These are phyloP conservation scores for Turnix velox DNA, from an alignment of 2,113 vertebrate genomes.

Conservation along the genomic window DNA sequence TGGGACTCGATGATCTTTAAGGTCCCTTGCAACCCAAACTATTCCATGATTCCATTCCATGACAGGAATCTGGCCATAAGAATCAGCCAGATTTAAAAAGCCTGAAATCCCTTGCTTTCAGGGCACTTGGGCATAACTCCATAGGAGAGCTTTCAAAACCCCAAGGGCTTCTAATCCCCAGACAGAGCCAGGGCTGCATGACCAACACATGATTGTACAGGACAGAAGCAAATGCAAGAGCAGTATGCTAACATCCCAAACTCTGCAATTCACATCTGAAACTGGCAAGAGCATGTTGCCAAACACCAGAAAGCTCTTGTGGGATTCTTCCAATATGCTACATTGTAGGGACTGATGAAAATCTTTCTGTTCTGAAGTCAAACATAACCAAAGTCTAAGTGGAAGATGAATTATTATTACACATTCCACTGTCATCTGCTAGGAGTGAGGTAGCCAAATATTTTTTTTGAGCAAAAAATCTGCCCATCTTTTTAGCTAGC, in stretches of 20 bases:
- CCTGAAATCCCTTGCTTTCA: not conserved
- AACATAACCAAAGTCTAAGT: not conserved
- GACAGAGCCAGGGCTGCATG: not conserved
- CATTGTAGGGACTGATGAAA: not conserved
- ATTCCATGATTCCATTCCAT: no score
- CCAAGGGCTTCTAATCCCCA: not conserved
- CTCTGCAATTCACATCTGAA: not conserved
- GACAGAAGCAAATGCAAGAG: not conserved
- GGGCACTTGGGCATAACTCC: not conserved
- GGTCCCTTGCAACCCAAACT: no score
- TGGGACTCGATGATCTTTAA: no score
- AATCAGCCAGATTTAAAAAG: not conserved
- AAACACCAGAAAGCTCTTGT: not conserved
- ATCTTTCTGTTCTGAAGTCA: not conserved
- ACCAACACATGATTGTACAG: not conserved
- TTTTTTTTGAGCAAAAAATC: not conserved
- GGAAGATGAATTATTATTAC: not conserved
- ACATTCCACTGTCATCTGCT: not conserved
- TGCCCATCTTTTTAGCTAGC: not conserved
- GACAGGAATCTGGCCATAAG: not conserved
- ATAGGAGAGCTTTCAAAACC: not conserved
- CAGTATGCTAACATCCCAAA: not conserved
- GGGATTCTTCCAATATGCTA: fast-evolving
- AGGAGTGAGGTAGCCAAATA: not conserved
- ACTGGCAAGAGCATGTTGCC: not conserved